A percentile compares a stretch with the other conserved stretches of the same genome.
Evolutionary conservation across 2,888 invertebrate genomes (phyloP).

Genomic region (Muscina levida): DNA sequence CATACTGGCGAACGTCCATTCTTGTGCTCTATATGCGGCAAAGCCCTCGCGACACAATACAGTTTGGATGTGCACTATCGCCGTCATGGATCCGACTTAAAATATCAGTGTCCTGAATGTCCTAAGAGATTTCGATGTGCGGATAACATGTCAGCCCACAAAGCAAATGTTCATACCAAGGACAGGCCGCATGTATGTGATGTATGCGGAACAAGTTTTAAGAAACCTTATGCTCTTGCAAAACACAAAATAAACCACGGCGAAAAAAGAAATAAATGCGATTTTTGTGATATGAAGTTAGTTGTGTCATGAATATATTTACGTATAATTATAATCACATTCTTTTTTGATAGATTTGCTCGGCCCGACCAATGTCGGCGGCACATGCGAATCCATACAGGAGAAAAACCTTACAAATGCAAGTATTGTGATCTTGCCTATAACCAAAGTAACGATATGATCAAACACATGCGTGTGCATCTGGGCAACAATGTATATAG

Average conservation of each 20-base stretch:
- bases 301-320: background rate
- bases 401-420: slow-evolving; percentile 74
- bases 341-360: background rate
- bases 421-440: slow-evolving; percentile 81
- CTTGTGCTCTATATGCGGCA: no score
- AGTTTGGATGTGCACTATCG: background rate
- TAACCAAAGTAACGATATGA: slow-evolving; percentile 82
- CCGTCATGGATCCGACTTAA: no score
- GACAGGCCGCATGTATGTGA: no score
- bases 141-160: no score
- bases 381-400: slow-evolving; percentile 82
- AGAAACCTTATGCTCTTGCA: no score
- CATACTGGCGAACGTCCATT: no score
- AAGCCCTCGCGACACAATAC: background rate
- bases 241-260: slow-evolving; percentile 73
- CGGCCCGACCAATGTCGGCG: slow-evolving; percentile 69
- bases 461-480: slow-evolving; percentile 81
- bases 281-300: slow-evolving; percentile 71
- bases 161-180: no score
- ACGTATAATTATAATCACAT: no score
- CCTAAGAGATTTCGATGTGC: no score
- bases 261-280: slow-evolving; percentile 75
- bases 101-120: no score
- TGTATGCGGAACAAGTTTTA: no score
- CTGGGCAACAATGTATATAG: slow-evolving; percentile 82